phyloP scores from a whole-genome alignment of 2,888 invertebrate species.

The Trilocha varians region DNA sequence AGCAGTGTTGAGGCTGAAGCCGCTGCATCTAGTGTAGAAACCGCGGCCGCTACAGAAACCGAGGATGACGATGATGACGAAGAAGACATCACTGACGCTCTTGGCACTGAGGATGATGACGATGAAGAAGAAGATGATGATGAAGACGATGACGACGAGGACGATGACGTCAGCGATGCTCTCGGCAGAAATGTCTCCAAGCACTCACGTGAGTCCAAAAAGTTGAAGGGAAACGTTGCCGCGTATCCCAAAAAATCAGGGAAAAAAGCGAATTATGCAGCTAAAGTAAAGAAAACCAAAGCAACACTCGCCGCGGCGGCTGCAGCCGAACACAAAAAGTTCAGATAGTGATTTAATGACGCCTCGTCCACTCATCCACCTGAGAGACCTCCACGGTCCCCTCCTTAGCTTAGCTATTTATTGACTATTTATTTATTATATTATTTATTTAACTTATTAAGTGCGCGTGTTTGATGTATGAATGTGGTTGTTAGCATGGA shows the following conservation, averaged over 20 bases:
- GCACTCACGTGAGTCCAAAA: conserved; percentile 90
- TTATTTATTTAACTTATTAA: conserved; percentile 76
- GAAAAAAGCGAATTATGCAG: conserved; percentile 63
- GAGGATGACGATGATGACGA: conserved; percentile 76
- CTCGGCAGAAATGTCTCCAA: conserved; percentile 68
- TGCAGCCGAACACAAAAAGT: conserved; percentile 68
- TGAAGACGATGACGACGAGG: conserved; percentile 77
- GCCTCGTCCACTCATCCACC: conserved; percentile 56
- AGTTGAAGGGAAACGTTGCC: conserved; percentile 62
- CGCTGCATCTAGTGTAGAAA: conserved; percentile 36
- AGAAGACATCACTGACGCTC: conserved; percentile 69
- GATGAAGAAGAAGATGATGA: conserved; percentile 80
- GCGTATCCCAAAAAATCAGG: conserved; percentile 61
- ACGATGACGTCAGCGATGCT: conserved; percentile 77
- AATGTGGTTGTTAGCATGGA: conserved; percentile 60
- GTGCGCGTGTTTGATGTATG: conserved; percentile 70
- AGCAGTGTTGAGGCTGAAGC: conserved; percentile 50
- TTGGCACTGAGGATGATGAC: conserved; percentile 76
- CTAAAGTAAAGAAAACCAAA: conserved; percentile 72
- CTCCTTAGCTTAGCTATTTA: conserved; percentile 73
- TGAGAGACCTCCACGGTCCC: conserved; percentile 59
- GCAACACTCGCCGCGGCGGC: conserved; percentile 59
- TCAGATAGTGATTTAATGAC: conserved; percentile 65
- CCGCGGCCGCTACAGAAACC: conserved; percentile 47
- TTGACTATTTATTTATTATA: conserved; percentile 74